Conservation (phyloP, 1,140 invertebrate species). For the Anoplolepis gracilipes region DNA sequence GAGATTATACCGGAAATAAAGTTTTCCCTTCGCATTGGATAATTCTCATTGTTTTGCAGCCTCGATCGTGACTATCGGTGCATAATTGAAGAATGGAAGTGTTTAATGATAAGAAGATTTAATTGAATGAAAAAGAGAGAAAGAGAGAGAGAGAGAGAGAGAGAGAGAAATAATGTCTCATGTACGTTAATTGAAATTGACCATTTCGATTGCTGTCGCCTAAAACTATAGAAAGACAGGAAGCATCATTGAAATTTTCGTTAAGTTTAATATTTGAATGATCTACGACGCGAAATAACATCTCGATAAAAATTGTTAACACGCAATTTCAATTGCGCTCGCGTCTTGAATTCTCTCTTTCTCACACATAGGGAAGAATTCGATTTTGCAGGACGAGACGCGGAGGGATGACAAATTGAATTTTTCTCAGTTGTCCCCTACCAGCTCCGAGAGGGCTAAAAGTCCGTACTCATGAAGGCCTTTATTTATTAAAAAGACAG, state of each 20-base stretch:
- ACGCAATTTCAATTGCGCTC: background rate
- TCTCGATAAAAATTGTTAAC: constrained; percentile 15
- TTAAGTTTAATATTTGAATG: background rate
- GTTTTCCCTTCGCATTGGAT: constrained; percentile 11
- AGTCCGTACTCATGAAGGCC: background rate
- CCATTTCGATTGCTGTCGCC: background rate
- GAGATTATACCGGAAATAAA: constrained; percentile 52
- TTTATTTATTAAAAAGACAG: constrained; percentile 68
- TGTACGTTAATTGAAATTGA: background rate
- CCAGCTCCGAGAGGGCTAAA: background rate
- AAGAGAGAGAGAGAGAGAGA: background rate
- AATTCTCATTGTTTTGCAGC: constrained; percentile 22
- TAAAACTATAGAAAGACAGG: background rate
- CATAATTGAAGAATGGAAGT: background rate
- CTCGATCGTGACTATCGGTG: constrained; percentile 26
- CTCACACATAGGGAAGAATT: constrained; percentile 35
- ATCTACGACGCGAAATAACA: too few relatives aligned
- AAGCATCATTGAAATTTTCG: background rate
- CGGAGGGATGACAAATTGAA: constrained; percentile 62
- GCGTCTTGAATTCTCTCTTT: background rate
- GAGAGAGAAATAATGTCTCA: background rate
- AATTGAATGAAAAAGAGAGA: background rate
- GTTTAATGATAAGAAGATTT: background rate
- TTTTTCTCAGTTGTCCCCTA: constrained; percentile 50
- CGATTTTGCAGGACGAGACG: constrained; percentile 50